phyloP scores from a whole-genome alignment of 1,140 invertebrate genomes.

The Plutomurus gul region DNA sequence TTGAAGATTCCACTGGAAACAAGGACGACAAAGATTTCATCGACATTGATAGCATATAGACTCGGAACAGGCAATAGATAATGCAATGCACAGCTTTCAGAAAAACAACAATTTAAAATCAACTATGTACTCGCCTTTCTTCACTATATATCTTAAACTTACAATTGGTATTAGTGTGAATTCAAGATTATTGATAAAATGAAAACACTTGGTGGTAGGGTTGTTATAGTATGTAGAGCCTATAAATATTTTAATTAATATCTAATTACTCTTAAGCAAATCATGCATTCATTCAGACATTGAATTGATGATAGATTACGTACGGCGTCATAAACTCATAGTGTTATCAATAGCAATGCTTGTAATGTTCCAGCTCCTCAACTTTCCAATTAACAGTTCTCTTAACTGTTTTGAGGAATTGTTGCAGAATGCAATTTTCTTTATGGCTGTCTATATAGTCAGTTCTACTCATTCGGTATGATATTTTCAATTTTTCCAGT shows the following conservation, averaged over 20 bases:
- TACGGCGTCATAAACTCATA: no score
- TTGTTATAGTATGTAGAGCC: not conserved
- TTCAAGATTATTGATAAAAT: not conserved
- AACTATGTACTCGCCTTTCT: not conserved
- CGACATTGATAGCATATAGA: conserved; percentile 91
- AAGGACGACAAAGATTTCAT: conserved; percentile 71
- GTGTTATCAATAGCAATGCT: no score
- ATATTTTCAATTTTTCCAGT: not conserved
- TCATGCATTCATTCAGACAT: no score
- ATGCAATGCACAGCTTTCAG: conserved; percentile 15
- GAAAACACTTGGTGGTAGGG: conserved; percentile 20
- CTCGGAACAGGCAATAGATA: not conserved
- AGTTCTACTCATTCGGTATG: no score
- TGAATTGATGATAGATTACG: no score
- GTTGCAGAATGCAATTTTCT: no score
- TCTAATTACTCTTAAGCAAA: no score
- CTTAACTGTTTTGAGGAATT: no score
- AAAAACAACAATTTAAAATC: not conserved
- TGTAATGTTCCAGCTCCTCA: no score
- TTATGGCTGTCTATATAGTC: no score
- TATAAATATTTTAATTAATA: conserved; percentile 6
- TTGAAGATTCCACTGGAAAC: conserved; percentile 60
- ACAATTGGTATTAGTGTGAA: not conserved
- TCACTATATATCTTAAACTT: not conserved
- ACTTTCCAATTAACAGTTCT: no score